These are phyloP conservation scores for Umimayanthus chanpuru DNA, from an alignment of 92 coral and sea anemone species.

Conservation along the genomic window DNA sequence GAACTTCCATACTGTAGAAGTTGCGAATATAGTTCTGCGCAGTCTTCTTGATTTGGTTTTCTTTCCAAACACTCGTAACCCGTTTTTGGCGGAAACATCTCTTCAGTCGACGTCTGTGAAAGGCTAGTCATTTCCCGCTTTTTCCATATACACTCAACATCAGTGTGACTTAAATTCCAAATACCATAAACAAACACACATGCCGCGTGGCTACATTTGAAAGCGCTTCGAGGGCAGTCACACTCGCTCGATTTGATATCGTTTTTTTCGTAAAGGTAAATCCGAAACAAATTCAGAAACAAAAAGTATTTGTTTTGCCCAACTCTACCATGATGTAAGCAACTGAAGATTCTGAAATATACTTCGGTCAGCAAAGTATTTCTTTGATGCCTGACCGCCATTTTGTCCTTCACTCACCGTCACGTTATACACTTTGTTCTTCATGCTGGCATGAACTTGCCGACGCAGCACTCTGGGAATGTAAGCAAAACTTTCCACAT, in stretches of 20 bases:
- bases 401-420: conserved; percentile 43
- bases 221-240: conserved; percentile 36
- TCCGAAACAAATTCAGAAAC: conserved; percentile 17
- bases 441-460: conserved; percentile 54
- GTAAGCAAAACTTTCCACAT: conserved; percentile 37
- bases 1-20: conserved; percentile 9
- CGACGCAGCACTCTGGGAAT: conserved; percentile 42
- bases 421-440: conserved; percentile 48
- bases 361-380: background rate
- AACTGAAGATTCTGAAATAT: background rate
- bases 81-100: conserved; percentile 18
- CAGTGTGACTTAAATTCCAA: conserved; percentile 30
- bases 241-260: conserved; percentile 24
- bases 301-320: background rate
- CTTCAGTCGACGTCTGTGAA: conserved; percentile 2
- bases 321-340: background rate
- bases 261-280: conserved; percentile 21
- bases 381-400: background rate
- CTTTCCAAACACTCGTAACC: background rate
- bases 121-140: conserved; percentile 1
- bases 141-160: conserved; percentile 24
- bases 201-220: conserved; percentile 35
- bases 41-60: conserved; percentile 16
- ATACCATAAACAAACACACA: conserved; percentile 24
- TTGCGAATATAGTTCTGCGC: background rate